These are phyloP conservation scores for Oncorhynchus masou DNA, from an alignment of 2,113 vertebrate genomes.

Conservation along the genomic window DNA sequence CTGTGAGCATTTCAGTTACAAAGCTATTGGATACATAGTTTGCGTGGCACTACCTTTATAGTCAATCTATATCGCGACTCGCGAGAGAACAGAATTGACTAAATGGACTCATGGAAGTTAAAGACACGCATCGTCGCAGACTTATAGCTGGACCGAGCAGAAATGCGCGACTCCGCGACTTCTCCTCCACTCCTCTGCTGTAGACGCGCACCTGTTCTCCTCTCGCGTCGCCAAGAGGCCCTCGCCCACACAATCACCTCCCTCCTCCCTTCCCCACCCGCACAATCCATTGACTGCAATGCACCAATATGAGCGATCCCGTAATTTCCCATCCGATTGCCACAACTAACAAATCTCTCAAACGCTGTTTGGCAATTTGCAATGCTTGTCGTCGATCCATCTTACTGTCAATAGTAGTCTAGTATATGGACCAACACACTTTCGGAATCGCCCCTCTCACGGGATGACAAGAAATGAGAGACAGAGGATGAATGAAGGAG, in stretches of 20 bases:
- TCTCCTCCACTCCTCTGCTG: background rate
- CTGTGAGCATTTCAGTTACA: background rate
- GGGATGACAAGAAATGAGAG: conserved; percentile 4
- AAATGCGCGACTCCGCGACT: no score
- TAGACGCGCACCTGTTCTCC: conserved; percentile 48
- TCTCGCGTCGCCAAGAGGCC: conserved; percentile 31
- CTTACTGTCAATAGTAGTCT: no score
- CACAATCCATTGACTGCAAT: conserved; percentile 71
- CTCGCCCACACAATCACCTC: no score
- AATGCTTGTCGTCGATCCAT: background rate
- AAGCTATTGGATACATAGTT: background rate
- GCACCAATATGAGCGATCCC: conserved; percentile 64
- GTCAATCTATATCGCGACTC: no score
- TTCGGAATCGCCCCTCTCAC: background rate
- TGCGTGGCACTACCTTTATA: no score
- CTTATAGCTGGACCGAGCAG: background rate
- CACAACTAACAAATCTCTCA: background rate
- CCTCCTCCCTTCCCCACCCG: background rate
- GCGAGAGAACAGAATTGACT: background rate
- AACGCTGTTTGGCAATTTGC: background rate
- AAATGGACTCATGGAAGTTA: conserved; percentile 1
- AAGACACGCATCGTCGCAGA: conserved; percentile 1
- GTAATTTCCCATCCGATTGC: background rate
- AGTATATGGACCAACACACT: background rate
- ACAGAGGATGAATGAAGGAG: conserved; percentile 52